A percentile compares a stretch with the other conserved stretches of the same genome.
These are phyloP conservation scores for Eumacrocentrus americanus DNA, from an alignment of 2,888 invertebrate species.

Conservation along the genomic window DNA sequence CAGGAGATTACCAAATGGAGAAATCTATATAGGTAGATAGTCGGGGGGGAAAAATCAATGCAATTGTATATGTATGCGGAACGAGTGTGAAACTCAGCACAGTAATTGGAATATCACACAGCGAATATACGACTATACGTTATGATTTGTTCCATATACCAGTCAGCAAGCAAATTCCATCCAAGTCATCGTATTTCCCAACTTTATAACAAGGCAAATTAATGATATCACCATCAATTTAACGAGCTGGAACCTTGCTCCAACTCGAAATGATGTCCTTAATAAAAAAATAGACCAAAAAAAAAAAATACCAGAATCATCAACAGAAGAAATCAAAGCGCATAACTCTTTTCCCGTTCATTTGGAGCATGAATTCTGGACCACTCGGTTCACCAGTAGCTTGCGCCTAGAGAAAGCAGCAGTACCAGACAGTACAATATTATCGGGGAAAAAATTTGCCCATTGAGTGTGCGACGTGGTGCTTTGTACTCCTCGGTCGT, in stretches of 20 bases:
- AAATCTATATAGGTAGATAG: slow-evolving; percentile 19
- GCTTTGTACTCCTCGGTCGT: slow-evolving; percentile 23
- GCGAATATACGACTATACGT: slow-evolving; percentile 30
- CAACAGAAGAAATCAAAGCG: too few relatives aligned
- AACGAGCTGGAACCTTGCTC: too few relatives aligned
- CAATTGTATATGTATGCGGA: slow-evolving; percentile 22
- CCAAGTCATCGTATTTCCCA: slow-evolving; percentile 32
- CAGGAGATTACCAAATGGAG: slow-evolving; percentile 20
- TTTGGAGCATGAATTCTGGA: slow-evolving; percentile 5
- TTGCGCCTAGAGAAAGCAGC: background rate
- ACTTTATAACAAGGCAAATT: background rate
- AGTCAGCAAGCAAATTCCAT: slow-evolving; percentile 36
- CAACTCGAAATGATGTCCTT: too few relatives aligned
- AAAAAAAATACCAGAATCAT: too few relatives aligned
- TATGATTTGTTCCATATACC: slow-evolving; percentile 35
- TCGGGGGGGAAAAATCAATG: slow-evolving; percentile 12
- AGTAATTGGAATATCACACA: slow-evolving; percentile 36
- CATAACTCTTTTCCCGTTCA: too few relatives aligned
- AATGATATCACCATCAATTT: too few relatives aligned
- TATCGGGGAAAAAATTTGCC: slow-evolving; percentile 12
- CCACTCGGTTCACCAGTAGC: background rate
- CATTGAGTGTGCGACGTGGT: background rate
- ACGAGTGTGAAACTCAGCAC: slow-evolving; percentile 1
- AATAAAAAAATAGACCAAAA: too few relatives aligned
- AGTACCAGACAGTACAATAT: slow-evolving; percentile 19